Percentiles rank a stretch among this genome's conserved stretches.
Conservation (phyloP, 2,797 vertebrate genomes). For the Centropyge bicolor region DNA sequence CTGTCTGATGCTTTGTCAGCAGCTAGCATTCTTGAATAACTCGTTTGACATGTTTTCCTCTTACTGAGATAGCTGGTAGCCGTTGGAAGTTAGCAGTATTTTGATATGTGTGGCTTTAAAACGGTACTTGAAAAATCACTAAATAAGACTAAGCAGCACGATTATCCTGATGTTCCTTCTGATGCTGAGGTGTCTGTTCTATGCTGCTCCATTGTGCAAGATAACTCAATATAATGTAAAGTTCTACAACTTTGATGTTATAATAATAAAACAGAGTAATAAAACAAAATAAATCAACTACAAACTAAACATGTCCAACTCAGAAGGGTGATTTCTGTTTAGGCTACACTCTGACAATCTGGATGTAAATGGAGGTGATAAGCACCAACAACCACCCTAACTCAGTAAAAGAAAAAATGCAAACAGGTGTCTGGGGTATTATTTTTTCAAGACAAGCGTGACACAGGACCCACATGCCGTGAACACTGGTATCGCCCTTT, state of each 20-base stretch:
- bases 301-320: neutral
- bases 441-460: slow-evolving; percentile 52
- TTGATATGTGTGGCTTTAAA: neutral
- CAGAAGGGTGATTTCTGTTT: neutral
- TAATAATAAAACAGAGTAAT: neutral
- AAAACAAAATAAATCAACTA: neutral
- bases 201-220: neutral
- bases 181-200: slow-evolving; percentile 2
- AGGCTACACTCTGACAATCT: neutral
- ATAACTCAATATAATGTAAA: neutral
- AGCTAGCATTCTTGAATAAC: slow-evolving; percentile 20
- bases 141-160: neutral
- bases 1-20: slow-evolving; percentile 38
- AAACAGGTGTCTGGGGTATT: slow-evolving; percentile 26
- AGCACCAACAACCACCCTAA: slow-evolving; percentile 23
- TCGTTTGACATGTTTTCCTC: slow-evolving; percentile 55
- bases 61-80: slow-evolving; percentile 43
- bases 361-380: slow-evolving; percentile 17
- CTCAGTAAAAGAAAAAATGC: slow-evolving; percentile 58
- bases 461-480: slow-evolving; percentile 70
- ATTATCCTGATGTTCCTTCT: neutral
- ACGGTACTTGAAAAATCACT: neutral
- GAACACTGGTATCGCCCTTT: slow-evolving; percentile 72
- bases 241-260: neutral
- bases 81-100: neutral